phyloP scores from a whole-genome alignment of 2,113 vertebrate genomes.

The Atlantisia rogersi region DNA sequence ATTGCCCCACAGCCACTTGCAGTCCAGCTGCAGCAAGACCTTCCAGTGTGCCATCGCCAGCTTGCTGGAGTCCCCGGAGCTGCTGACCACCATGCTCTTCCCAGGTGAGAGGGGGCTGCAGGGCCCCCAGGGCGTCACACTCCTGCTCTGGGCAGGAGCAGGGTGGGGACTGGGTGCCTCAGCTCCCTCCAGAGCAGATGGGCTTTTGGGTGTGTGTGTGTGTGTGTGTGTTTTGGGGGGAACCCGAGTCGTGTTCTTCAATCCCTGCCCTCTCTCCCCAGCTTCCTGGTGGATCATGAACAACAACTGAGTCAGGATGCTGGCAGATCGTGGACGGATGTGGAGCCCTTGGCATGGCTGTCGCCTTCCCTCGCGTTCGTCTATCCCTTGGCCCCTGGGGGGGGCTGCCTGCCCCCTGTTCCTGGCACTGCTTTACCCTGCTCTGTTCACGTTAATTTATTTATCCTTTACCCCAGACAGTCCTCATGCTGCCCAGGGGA shows the following conservation, averaged over 20 bases:
- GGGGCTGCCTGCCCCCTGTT: neutral
- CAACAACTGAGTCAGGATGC: conserved; percentile 81
- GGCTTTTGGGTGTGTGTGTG: no score
- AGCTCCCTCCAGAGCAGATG: neutral
- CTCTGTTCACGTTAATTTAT: neutral
- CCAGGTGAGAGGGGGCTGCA: conserved; percentile 79
- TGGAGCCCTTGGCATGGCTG: neutral
- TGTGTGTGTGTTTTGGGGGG: no score
- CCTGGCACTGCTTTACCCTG: neutral
- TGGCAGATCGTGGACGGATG: neutral
- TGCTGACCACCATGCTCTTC: conserved; percentile 91
- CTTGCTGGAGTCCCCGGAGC: conserved; percentile 87
- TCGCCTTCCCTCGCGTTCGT: fast-evolving
- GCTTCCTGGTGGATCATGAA: conserved; percentile 97
- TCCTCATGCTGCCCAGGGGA: neutral
- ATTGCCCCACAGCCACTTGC: conserved; percentile 82
- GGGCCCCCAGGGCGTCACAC: no score
- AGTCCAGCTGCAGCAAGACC: conserved; percentile 87
- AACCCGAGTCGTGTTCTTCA: neutral
- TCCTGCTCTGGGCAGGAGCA: neutral
- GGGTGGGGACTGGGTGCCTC: fast-evolving
- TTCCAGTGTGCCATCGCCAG: conserved; percentile 89
- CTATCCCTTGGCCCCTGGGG: neutral
- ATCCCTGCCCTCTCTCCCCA: conserved; percentile 61
- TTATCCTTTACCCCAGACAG: neutral